A percentile compares a stretch with the other conserved stretches of the same genome.
These are phyloP conservation scores for Nebria salina DNA, from an alignment of 2,888 invertebrate genomes.

Conservation along the genomic window DNA sequence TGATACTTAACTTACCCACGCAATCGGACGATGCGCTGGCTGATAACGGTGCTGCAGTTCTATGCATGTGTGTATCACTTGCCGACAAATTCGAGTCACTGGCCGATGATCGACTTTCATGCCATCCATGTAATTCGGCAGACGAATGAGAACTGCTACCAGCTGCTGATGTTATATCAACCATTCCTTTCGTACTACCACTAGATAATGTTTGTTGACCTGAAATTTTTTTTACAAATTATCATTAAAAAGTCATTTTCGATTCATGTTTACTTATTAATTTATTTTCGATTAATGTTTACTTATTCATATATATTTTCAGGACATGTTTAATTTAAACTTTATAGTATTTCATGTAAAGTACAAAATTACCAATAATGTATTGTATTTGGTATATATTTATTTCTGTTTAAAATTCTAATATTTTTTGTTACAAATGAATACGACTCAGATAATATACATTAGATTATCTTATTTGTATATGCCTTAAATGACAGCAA, in stretches of 20 bases:
- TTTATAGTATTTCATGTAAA: neutral
- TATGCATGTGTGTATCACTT: conserved; percentile 51
- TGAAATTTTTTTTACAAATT: conserved; percentile 9
- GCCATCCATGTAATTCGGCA: conserved; percentile 2
- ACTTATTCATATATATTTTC: no score
- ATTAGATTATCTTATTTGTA: no score
- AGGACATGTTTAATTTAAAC: no score
- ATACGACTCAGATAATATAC: no score
- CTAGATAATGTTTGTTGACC: conserved; percentile 37
- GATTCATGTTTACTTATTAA: no score
- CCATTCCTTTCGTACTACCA: conserved; percentile 12
- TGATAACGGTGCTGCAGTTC: conserved; percentile 6
- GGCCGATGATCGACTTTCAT: conserved; percentile 19
- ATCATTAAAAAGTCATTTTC: neutral
- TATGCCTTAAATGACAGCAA: no score
- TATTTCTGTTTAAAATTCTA: no score
- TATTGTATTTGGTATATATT: no score
- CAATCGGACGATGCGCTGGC: conserved; percentile 17
- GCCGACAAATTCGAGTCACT: conserved; percentile 57
- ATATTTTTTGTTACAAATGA: no score
- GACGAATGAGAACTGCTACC: conserved; percentile 25
- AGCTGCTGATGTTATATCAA: conserved; percentile 20
- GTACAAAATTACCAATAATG: neutral
- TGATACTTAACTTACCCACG: conserved; percentile 22
- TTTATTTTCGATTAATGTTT: no score